Percentiles rank a stretch among this genome's conserved stretches.
Evolutionary conservation across 2,797 vertebrate species (phyloP).

Genomic region (Sebastes kiyomatsui): DNA sequence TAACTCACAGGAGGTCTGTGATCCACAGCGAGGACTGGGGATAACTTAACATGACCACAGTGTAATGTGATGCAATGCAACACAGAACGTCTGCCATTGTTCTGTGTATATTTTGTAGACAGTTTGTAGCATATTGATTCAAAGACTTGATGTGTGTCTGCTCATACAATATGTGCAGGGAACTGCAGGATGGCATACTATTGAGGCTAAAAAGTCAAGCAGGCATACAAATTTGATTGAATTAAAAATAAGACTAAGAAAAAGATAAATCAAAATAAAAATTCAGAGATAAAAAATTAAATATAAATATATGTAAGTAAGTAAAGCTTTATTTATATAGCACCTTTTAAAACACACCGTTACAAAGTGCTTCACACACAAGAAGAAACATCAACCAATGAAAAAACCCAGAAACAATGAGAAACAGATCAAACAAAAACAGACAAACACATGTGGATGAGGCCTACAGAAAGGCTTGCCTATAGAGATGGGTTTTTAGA

Average conservation of each 20-base stretch:
- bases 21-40: not conserved
- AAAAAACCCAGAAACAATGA: no score
- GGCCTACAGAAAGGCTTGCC: no score
- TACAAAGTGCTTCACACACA: no score
- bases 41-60: not conserved
- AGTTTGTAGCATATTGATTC: not conserved
- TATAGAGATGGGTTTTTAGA: no score
- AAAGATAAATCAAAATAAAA: not conserved
- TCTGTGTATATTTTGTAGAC: not conserved
- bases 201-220: no score
- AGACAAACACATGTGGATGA: no score
- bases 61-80: not conserved
- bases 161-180: not conserved
- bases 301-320: not conserved
- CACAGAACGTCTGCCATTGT: not conserved
- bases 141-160: not conserved
- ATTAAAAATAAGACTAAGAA: not conserved
- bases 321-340: no score
- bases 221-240: not conserved
- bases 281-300: not conserved
- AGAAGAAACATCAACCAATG: no score
- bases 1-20: not conserved
- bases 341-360: no score
- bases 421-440: no score
- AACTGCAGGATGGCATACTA: not conserved